Conservation (phyloP, 2,888 invertebrate genomes). For the Scaptomyza polygonia region DNA sequence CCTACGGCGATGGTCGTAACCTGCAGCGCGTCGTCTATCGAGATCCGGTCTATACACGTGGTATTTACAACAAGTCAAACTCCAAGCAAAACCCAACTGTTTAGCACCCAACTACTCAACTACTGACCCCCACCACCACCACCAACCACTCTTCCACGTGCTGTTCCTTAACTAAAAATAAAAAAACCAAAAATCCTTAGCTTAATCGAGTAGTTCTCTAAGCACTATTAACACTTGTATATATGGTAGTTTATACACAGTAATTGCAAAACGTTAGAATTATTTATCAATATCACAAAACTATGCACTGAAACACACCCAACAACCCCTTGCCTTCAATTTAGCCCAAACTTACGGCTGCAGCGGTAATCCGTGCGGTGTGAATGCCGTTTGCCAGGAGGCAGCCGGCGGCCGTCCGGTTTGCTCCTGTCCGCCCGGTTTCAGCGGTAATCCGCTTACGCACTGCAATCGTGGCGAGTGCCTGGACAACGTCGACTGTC, state of each 20-base stretch:
- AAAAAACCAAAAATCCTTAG: background rate
- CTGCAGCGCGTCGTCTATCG: conserved; percentile 75
- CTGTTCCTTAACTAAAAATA: background rate
- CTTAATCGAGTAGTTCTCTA: background rate
- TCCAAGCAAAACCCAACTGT: background rate
- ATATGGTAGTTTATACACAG: conserved; percentile 2
- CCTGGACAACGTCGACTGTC: conserved; percentile 91
- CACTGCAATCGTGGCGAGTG: conserved; percentile 91
- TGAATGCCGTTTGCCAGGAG: conserved; percentile 88
- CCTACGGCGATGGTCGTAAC: conserved; percentile 77
- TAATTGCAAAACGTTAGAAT: conserved; percentile 1
- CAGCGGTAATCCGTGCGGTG: conserved; percentile 88
- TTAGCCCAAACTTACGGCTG: conserved; percentile 83
- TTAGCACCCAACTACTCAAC: conserved; percentile 11
- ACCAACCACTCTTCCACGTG: background rate
- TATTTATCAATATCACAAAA: conserved; percentile 12
- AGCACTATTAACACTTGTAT: conserved; percentile 17
- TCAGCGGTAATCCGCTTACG: conserved; percentile 91
- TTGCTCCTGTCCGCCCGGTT: conserved; percentile 91
- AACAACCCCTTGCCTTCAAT: conserved; percentile 14
- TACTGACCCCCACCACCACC: background rate
- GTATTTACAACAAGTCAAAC: conserved; percentile 67
- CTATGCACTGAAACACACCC: conserved; percentile 33
- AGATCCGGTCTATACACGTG: conserved; percentile 74
- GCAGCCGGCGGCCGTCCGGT: conserved; percentile 89